Evolutionary conservation across 1,140 invertebrate species (phyloP).

Genomic region (Pteromalus puparum): DNA sequence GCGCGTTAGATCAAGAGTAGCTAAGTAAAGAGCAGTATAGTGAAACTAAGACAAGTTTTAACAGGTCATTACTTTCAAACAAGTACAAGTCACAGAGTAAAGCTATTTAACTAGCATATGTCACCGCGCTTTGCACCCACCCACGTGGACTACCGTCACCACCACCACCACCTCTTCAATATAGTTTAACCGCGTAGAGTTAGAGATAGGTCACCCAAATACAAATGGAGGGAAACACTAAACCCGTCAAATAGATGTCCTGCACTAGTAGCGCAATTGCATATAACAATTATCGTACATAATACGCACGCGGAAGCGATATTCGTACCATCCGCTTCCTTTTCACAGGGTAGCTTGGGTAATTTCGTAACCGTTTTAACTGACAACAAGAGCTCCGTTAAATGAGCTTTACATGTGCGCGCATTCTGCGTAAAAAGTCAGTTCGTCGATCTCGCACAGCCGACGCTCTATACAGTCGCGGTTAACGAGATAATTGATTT

Average conservation of each 20-base stretch:
- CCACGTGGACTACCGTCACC: too few species aligned
- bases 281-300: too few species aligned
- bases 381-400: not conserved
- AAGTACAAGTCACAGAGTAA: not conserved
- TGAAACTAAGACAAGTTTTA: conserved; percentile 8
- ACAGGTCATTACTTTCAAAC: conserved; percentile 22
- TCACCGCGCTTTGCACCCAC: too few species aligned
- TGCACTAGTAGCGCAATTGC: too few species aligned
- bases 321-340: not conserved
- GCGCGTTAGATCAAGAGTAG: too few species aligned
- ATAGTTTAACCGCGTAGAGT: too few species aligned
- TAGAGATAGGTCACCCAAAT: not conserved
- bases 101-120: not conserved
- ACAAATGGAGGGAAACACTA: not conserved
- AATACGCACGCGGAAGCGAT: too few species aligned
- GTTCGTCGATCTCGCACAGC: not conserved
- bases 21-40: too few species aligned
- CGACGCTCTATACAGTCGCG: not conserved
- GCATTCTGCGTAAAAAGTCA: not conserved
- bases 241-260: too few species aligned
- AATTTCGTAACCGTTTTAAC: conserved; percentile 3
- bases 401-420: not conserved
- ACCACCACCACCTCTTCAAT: too few species aligned
- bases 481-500: conserved; percentile 34
- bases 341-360: not conserved